Base-by-base conservation (phyloP, 2,113 vertebrate genomes). In the Coptodon rendalli region DNA sequence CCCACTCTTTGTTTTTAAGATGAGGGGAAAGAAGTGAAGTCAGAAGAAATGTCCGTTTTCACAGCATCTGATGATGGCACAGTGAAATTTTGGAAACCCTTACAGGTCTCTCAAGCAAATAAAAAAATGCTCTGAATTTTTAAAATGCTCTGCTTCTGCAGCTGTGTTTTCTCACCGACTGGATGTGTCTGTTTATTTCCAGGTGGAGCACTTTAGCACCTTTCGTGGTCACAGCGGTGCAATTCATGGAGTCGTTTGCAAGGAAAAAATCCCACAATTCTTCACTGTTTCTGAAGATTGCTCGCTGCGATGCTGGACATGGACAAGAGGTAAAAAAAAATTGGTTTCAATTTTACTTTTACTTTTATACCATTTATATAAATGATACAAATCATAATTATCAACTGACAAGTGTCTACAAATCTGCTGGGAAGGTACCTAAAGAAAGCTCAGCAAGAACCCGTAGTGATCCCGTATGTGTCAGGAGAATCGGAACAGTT, bases 1-100 rank as follows among this genome's bases (percentile, higher is more conserved):
- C 88, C 8, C 2, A 81, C 27, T 24, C 29, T 78, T 85, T 86
- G 61, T 29, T 86, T 91, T 86, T 34, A 71, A 95, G 92, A 89
- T 7, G 2, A 81, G 38, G 85, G 17, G 24, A 76, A 88, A 45
- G 82, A 92, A 6, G 45, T 45, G 2, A 91, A 82, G 5, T 13
- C 88, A 2, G 93, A 94, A 13, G 93, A 95, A 3, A 54, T 97
- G 63, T 79, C 93, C 4, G 94, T 96, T 45, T 43, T 95, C 43
- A 96, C 97, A 5, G 95, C 95, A 0, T 96, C 96, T 57, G 96
- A 95, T 9, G 97, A 97, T 31, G 96, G 97, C 57, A 93, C 85
- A 2, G 95, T 95, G 56, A 90, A 94, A 59, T 78, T 97, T 38
- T 97, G 96, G 96, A 94, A 95, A 27, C 96, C 96, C 8, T 91